Conservation (phyloP, 1,140 invertebrate genomes). For the Dreissena polymorpha region DNA sequence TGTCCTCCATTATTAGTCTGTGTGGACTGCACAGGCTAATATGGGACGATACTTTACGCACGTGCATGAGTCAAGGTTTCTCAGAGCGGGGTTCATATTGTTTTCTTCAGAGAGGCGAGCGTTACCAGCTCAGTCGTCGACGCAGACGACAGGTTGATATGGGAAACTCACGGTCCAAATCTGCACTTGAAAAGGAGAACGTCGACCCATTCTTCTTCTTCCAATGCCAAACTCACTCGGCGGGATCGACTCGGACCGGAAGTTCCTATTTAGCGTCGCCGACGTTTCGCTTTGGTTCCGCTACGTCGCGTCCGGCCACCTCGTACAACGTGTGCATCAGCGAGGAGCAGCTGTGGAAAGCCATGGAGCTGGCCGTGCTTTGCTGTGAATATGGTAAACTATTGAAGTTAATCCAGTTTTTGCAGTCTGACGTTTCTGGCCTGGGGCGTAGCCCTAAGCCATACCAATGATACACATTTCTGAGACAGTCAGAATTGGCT, state of each 20-base stretch:
- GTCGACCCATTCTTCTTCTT: conserved; percentile 52
- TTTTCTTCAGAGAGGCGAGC: conserved; percentile 7
- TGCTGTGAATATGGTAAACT: conserved; percentile 59
- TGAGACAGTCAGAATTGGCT: too few relatives aligned
- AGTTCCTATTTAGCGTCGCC: conserved; percentile 8
- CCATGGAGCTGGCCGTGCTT: conserved; percentile 57
- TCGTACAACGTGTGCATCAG: conserved; percentile 45
- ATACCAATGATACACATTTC: too few relatives aligned
- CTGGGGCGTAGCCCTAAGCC: too few relatives aligned
- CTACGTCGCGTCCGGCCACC: conserved; percentile 27
- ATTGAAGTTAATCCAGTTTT: not conserved
- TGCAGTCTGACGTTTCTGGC: too few relatives aligned
- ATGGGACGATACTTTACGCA: too few relatives aligned
- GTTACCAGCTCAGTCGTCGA: conserved; percentile 10
- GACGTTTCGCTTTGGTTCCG: not conserved
- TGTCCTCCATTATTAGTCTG: too few relatives aligned
- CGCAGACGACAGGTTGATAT: not conserved
- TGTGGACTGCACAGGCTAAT: too few relatives aligned
- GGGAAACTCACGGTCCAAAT: not conserved
- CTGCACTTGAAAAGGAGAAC: not conserved
- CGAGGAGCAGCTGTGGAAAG: conserved; percentile 58
- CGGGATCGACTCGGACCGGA: not conserved
- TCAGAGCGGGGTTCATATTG: too few relatives aligned
- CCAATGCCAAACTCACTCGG: conserved; percentile 13
- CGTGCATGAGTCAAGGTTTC: too few relatives aligned